These are phyloP conservation scores for Bubo blakistoni DNA, from an alignment of 2,113 vertebrate genomes.

Conservation along the genomic window DNA sequence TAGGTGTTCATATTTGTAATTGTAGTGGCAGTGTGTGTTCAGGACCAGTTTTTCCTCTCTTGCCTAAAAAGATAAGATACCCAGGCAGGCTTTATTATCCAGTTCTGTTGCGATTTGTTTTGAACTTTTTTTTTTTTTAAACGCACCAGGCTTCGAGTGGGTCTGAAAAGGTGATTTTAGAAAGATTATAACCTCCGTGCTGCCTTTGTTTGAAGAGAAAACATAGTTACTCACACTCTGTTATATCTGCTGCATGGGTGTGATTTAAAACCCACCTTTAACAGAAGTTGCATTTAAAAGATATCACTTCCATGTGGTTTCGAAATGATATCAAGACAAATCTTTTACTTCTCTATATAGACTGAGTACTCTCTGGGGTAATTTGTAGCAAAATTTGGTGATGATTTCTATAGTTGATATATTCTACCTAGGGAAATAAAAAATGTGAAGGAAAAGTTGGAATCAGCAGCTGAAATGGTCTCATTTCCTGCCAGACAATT, in stretches of 20 bases:
- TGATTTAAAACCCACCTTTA: background rate
- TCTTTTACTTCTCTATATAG: background rate
- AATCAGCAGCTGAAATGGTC: constrained; percentile 2
- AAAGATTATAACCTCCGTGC: background rate
- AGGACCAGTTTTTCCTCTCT: background rate
- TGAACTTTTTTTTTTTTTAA: background rate
- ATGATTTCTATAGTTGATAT: constrained; percentile 12
- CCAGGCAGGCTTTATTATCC: background rate
- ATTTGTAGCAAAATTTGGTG: constrained; percentile 3
- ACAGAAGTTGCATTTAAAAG: background rate
- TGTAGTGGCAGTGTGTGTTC: background rate
- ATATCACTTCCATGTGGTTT: background rate
- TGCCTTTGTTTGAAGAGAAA: background rate
- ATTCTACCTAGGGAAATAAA: constrained; percentile 20
- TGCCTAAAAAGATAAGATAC: background rate
- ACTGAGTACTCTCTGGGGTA: background rate
- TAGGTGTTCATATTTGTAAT: background rate
- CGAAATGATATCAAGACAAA: background rate
- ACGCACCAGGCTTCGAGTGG: background rate
- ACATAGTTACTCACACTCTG: background rate
- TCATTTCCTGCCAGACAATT: constrained; percentile 33
- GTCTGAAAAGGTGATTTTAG: background rate
- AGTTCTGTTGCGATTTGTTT: background rate
- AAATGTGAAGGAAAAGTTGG: constrained; percentile 23
- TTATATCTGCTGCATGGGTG: background rate